Base-by-base conservation (phyloP, 1,140 invertebrate species). In the Drosophila virilis region DNA sequence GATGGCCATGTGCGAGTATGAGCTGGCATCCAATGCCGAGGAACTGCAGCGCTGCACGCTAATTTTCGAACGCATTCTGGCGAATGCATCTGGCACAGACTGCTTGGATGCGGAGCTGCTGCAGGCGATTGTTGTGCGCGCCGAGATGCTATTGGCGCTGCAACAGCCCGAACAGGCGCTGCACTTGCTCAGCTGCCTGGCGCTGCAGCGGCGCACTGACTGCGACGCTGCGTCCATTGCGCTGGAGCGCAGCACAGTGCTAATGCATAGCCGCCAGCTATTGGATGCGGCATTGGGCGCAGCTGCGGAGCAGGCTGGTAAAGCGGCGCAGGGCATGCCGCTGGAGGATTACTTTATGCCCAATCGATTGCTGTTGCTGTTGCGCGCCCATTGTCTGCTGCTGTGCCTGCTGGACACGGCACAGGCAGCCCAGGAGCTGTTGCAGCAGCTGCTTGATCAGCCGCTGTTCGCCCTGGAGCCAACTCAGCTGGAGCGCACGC, bases 1-100 rank as follows among this genome's bases (percentile, higher is more conserved):
- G 83, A 94, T 94, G 86, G 95, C 94, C n/a, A 86, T 95, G 38
- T 93, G 94, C 74, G 94, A 95, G 86, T 88, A 91, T 40, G 94
- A 95, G 89, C 22, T 46, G 0, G 89, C 92, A 67, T 57, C 79
- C 61, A 93, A 93, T 38, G 93, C 0, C 92, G 92, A 35, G 33
- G 8, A 54, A 9, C 13, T 35, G 5, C 13, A 54, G 33, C 51
- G 51, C n/a, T 35, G 32, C 33, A 6, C 33, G 1, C 8, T 8
- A 8, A 54, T 54, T 8, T 54, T 54, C 6, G n/a, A 35, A 38
- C 42, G 52, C 40, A 0, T 70, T 65, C 6, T 93, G 33, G 35
- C 57, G 2, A 78, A 17, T 1, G 17, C 8, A 28, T 28, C 0
- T 35, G 32, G 1, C 1, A 28, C 8, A 3, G 13, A 8, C 3